These are phyloP conservation scores for Cosmopolites sordidus DNA, from an alignment of 2,888 invertebrate genomes.

Conservation along the genomic window DNA sequence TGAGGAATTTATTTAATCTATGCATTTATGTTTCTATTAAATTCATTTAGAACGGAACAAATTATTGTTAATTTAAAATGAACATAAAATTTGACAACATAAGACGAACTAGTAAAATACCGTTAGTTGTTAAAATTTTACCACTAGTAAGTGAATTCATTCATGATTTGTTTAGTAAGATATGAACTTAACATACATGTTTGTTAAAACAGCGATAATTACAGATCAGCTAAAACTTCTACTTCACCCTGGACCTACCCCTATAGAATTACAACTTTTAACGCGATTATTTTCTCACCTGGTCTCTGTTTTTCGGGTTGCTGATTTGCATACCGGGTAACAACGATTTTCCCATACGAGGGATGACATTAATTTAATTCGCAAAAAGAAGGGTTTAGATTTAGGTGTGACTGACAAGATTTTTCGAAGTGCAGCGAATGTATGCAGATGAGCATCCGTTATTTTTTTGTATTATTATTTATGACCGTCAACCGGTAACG, in stretches of 20 bases:
- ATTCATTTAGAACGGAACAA: too few relatives aligned
- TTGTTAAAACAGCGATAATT: background rate
- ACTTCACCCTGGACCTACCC: too few relatives aligned
- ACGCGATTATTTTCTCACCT: conserved; percentile 22
- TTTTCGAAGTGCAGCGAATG: conserved; percentile 31
- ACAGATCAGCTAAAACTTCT: background rate
- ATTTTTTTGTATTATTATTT: conserved; percentile 4
- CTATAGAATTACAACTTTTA: background rate
- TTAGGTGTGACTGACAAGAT: conserved; percentile 50
- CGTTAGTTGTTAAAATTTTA: too few relatives aligned
- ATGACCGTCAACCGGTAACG: background rate
- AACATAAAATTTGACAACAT: too few relatives aligned
- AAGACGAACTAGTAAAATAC: too few relatives aligned
- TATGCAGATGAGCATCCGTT: conserved; percentile 20
- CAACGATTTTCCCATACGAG: conserved; percentile 24
- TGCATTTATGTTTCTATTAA: too few relatives aligned
- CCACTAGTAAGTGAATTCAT: too few relatives aligned
- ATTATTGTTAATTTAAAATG: too few relatives aligned
- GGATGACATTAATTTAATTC: conserved; percentile 26
- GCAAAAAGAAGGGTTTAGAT: conserved; percentile 44
- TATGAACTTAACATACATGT: background rate
- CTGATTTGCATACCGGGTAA: conserved; percentile 25
- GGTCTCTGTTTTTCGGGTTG: conserved; percentile 17
- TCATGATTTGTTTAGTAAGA: too few relatives aligned
- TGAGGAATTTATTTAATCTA: too few relatives aligned